A percentile compares a stretch with the other conserved stretches of the same genome.
Conservation (phyloP, 2,888 invertebrate genomes). For the Dioctria linearis region DNA sequence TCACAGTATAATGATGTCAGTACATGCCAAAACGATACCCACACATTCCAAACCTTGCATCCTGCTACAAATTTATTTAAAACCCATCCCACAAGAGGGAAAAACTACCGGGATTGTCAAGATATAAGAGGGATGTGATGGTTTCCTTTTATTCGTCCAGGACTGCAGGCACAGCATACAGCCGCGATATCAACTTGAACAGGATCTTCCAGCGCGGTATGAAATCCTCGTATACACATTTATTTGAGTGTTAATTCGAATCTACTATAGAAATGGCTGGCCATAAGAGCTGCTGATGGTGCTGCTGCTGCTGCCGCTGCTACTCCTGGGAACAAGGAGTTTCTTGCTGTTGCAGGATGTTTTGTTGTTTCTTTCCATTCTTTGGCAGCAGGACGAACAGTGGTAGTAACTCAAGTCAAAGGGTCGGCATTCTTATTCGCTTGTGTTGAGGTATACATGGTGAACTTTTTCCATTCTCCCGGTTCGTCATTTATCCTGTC, state of each 20-base stretch:
- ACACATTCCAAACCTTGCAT: slow-evolving; percentile 28
- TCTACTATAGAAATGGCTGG: slow-evolving; percentile 41
- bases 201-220: slow-evolving; percentile 18
- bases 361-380: slow-evolving; percentile 46
- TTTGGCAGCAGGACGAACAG: slow-evolving; percentile 35
- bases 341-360: slow-evolving; percentile 48
- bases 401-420: slow-evolving; percentile 50
- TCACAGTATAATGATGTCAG: neutral
- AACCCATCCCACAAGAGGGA: slow-evolving; percentile 55
- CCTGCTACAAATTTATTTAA: slow-evolving; percentile 55
- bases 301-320: no score
- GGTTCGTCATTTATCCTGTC: slow-evolving; percentile 55
- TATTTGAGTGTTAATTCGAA: slow-evolving; percentile 58
- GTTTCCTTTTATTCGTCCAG: slow-evolving; percentile 53
- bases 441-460: slow-evolving; percentile 41
- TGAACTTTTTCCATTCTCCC: slow-evolving; percentile 51
- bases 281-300: neutral
- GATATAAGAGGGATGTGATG: slow-evolving; percentile 50
- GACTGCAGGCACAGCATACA: neutral
- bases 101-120: slow-evolving; percentile 37
- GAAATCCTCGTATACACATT: slow-evolving; percentile 48
- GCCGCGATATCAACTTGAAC: slow-evolving; percentile 46
- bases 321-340: slow-evolving; percentile 17
- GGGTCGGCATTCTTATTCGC: slow-evolving; percentile 40
- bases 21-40: neutral